A percentile compares a stretch with the other conserved stretches of the same genome.
Evolutionary conservation across 1,140 invertebrate species (phyloP).

Genomic region (Orchesella cincta): DNA sequence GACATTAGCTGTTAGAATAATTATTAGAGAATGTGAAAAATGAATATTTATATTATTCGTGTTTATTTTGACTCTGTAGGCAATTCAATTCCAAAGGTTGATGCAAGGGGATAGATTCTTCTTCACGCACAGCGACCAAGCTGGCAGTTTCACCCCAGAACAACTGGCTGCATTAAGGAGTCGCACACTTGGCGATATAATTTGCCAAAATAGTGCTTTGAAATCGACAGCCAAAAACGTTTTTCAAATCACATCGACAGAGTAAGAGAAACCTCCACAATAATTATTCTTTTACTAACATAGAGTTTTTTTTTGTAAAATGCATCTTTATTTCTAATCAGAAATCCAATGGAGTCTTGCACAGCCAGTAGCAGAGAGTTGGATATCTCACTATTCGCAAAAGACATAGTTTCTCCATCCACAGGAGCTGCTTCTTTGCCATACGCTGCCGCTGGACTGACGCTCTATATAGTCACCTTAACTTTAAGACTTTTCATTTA

Average conservation of each 20-base stretch:
- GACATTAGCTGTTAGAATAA: background rate
- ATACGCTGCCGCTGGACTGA: too few species aligned
- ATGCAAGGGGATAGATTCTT: slow-evolving; percentile 60
- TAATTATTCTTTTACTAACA: background rate
- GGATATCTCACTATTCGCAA: background rate
- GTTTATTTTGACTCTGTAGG: too few species aligned
- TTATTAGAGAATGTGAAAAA: too few species aligned
- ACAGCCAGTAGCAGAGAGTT: too few species aligned
- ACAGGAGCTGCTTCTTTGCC: too few species aligned
- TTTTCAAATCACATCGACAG: slow-evolving; percentile 53
- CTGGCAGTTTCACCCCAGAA: slow-evolving; percentile 58
- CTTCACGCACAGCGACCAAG: slow-evolving; percentile 62
- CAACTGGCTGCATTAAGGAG: slow-evolving; percentile 65
- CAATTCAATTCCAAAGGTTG: slow-evolving; percentile 57
- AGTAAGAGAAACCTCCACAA: slow-evolving; percentile 2
- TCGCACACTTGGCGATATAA: slow-evolving; percentile 60
- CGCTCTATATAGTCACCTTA: too few species aligned
- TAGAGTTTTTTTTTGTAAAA: background rate
- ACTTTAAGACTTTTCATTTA: too few species aligned
- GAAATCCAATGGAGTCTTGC: too few species aligned
- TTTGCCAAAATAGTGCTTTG: slow-evolving; percentile 62
- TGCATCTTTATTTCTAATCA: background rate
- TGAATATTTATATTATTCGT: too few species aligned
- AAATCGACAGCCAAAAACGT: slow-evolving; percentile 56
- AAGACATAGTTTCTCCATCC: background rate